A percentile compares a stretch with the other conserved stretches of the same genome.
Evolutionary conservation across 2,113 vertebrate species (phyloP).

Genomic region (Dissostichus mawsoni): DNA sequence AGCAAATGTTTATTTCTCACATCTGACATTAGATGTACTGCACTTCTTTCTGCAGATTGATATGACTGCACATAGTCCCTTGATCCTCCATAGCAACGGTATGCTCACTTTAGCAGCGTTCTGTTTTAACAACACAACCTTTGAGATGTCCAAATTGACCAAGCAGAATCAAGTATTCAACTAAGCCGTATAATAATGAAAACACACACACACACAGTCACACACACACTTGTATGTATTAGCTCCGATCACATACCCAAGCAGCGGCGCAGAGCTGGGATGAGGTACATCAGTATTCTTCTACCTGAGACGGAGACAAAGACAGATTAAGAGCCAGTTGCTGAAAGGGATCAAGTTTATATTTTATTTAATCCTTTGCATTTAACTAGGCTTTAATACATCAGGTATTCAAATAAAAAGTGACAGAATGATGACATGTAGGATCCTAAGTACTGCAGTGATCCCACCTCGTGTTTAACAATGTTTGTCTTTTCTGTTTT

Average conservation of each 20-base stretch:
- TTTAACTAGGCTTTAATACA: constrained; percentile 66
- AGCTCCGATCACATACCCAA: constrained; percentile 44
- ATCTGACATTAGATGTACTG: too few species aligned
- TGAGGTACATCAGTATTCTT: constrained; percentile 40
- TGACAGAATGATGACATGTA: constrained; percentile 49
- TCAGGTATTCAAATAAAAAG: constrained; percentile 64
- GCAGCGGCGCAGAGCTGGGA: neutral
- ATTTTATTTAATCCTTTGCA: constrained; percentile 62
- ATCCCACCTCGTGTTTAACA: constrained; percentile 53
- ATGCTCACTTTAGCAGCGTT: too few species aligned
- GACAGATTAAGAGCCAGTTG: constrained; percentile 66
- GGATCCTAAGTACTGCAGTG: constrained; percentile 23
- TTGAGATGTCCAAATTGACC: too few species aligned
- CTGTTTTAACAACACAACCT: too few species aligned
- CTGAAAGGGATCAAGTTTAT: constrained; percentile 59
- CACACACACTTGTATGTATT: neutral
- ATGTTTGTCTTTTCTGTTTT: neutral
- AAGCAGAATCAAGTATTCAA: too few species aligned
- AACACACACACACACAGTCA: neutral
- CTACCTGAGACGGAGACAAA: constrained; percentile 58
- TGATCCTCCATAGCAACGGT: too few species aligned
- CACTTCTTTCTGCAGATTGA: too few species aligned
- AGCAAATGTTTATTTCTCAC: too few species aligned
- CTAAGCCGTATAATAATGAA: too few species aligned
- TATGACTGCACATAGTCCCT: too few species aligned